Percentiles rank a stretch among this genome's conserved stretches.
Conservation (phyloP, 2,797 vertebrate genomes). For the Gambusia yucatana region DNA sequence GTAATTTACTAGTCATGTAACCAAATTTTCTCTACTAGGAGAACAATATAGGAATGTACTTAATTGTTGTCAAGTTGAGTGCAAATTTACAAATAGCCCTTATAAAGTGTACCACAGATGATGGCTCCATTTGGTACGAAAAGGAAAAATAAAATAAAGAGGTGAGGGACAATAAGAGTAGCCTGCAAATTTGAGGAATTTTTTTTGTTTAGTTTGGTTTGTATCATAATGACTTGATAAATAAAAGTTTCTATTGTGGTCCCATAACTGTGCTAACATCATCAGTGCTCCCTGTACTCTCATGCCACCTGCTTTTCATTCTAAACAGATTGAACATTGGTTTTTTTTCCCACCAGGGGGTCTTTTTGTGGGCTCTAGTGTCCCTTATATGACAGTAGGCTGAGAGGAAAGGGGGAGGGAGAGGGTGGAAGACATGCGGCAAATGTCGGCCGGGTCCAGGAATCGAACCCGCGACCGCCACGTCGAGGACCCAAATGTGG, state of each 20-base stretch:
- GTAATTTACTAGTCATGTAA: neutral
- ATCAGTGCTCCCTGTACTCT: slow-evolving; percentile 10
- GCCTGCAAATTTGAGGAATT: neutral
- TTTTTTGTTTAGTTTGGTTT: neutral
- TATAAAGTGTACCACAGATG: neutral
- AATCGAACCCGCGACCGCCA: too few relatives aligned
- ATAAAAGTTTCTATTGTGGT: neutral
- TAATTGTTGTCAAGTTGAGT: neutral
- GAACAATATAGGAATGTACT: neutral
- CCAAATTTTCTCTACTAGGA: neutral
- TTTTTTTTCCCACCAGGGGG: too few relatives aligned
- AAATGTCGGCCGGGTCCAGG: too few relatives aligned
- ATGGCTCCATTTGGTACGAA: neutral
- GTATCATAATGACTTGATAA: neutral
- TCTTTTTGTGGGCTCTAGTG: too few relatives aligned
- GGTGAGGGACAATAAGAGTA: neutral
- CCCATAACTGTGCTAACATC: neutral
- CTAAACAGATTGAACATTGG: neutral
- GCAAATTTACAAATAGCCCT: neutral
- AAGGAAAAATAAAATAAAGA: neutral
- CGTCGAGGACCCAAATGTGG: too few relatives aligned
- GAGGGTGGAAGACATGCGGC: too few relatives aligned
- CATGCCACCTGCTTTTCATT: neutral
- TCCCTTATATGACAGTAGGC: too few relatives aligned
- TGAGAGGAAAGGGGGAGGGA: too few relatives aligned